Percentiles rank a stretch among this genome's conserved stretches.
These are phyloP conservation scores for Heptranchias perlo DNA, from an alignment of 2,113 vertebrate species.

Conservation along the genomic window DNA sequence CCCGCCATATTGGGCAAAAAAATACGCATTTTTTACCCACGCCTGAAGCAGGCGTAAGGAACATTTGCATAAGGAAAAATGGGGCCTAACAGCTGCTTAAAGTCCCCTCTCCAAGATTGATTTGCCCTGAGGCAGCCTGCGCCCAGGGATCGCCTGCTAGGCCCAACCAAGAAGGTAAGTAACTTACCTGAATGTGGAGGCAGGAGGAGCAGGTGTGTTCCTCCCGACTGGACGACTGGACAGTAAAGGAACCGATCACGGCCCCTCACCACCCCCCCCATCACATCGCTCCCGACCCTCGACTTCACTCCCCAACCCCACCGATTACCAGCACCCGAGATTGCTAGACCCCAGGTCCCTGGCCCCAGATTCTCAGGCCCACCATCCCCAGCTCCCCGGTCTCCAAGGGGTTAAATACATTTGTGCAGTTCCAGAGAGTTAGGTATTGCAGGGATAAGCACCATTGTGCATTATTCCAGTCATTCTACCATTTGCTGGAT, in stretches of 20 bases:
- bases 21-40: background rate
- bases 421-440: background rate
- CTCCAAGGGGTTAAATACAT: background rate
- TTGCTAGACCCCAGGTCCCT: no score
- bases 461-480: background rate
- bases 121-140: background rate
- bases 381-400: background rate
- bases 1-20: background rate
- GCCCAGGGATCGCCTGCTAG: background rate
- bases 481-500: background rate
- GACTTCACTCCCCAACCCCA: background rate
- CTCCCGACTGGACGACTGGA: no score
- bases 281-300: no score
- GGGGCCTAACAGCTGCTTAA: background rate
- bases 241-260: background rate
- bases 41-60: background rate
- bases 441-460: background rate
- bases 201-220: background rate
- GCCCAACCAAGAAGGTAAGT: background rate
- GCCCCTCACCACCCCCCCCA: background rate
- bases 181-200: background rate
- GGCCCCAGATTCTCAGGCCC: background rate
- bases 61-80: background rate
- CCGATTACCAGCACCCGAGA: background rate
- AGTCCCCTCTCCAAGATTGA: background rate